Evolutionary conservation across 2,797 vertebrate genomes (phyloP).

Genomic region (Tragopan temminckii): DNA sequence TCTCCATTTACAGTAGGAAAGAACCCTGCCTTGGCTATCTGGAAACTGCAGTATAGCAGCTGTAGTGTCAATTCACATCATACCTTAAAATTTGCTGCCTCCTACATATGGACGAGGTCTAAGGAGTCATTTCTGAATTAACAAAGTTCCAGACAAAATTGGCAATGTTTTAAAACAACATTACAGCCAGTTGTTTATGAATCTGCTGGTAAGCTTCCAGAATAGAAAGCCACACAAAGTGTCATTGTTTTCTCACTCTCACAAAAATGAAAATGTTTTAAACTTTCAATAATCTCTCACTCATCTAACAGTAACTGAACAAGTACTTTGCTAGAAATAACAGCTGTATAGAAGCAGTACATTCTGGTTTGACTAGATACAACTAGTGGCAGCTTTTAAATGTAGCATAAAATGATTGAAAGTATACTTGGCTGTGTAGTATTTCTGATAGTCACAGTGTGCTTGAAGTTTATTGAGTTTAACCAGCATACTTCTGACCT

Average conservation of each 20-base stretch:
- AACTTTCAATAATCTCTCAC: constrained; percentile 37
- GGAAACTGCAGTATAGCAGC: not conserved
- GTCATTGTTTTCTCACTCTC: constrained; percentile 46
- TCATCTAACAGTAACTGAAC: constrained; percentile 48
- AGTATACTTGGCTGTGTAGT: constrained; percentile 32
- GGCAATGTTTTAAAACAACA: constrained; percentile 72
- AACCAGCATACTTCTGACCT: constrained; percentile 54
- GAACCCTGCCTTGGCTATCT: not conserved
- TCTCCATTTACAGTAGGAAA: not conserved
- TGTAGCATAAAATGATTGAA: constrained; percentile 13
- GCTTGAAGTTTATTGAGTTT: constrained; percentile 49
- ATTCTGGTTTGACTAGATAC: constrained; percentile 50
- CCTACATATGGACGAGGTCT: constrained; percentile 18
- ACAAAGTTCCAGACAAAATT: constrained; percentile 36
- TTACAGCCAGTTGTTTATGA: constrained; percentile 48
- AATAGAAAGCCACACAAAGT: constrained; percentile 64
- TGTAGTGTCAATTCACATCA: not conserved
- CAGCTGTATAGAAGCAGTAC: constrained; percentile 36
- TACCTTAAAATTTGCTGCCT: not conserved
- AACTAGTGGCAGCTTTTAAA: constrained; percentile 16
- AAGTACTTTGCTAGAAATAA: constrained; percentile 45
- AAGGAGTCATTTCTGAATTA: not conserved
- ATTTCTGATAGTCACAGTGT: constrained; percentile 67
- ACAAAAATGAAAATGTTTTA: constrained; percentile 51
- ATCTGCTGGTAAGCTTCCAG: constrained; percentile 60